A percentile compares a stretch with the other conserved stretches of the same genome.
These are phyloP conservation scores for Sinopyrophorus schimmeli DNA, from an alignment of 2,888 invertebrate genomes.

Conservation along the genomic window DNA sequence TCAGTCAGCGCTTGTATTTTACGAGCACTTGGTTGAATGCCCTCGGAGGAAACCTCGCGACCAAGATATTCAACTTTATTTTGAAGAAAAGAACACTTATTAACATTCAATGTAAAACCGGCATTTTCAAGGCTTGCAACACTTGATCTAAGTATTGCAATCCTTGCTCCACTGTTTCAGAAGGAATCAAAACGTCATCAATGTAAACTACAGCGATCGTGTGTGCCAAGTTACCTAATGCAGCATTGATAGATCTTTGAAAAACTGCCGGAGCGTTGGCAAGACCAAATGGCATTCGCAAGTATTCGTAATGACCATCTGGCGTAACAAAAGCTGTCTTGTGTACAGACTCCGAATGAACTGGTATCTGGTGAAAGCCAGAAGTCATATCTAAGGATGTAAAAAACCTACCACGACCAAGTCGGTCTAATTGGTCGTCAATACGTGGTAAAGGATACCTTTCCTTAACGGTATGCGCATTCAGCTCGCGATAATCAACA, in stretches of 20 bases:
- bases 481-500: conserved; percentile 39
- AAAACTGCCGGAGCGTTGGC: conserved; percentile 21
- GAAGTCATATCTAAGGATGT: conserved; percentile 40
- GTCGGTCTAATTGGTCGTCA: conserved; percentile 38
- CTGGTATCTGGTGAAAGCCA: conserved; percentile 45
- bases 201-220: too few species aligned
- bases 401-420: conserved; percentile 36
- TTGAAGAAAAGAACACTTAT: conserved; percentile 34
- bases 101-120: conserved; percentile 30
- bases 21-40: conserved; percentile 29
- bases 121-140: too few species aligned
- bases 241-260: conserved; percentile 24
- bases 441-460: conserved; percentile 42
- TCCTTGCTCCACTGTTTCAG: too few species aligned
- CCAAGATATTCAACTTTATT: conserved; percentile 33
- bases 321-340: not conserved
- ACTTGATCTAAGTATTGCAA: too few species aligned
- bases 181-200: too few species aligned
- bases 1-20: conserved; percentile 33
- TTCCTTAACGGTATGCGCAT: conserved; percentile 40
- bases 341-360: not conserved
- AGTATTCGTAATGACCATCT: too few species aligned
- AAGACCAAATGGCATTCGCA: conserved; percentile 27
- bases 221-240: conserved; percentile 9
- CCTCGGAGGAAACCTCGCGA: conserved; percentile 30